A percentile compares a stretch with the other conserved stretches of the same genome.
Evolutionary conservation across 2,888 invertebrate species (phyloP).

Genomic region (Noctua pronuba): DNA sequence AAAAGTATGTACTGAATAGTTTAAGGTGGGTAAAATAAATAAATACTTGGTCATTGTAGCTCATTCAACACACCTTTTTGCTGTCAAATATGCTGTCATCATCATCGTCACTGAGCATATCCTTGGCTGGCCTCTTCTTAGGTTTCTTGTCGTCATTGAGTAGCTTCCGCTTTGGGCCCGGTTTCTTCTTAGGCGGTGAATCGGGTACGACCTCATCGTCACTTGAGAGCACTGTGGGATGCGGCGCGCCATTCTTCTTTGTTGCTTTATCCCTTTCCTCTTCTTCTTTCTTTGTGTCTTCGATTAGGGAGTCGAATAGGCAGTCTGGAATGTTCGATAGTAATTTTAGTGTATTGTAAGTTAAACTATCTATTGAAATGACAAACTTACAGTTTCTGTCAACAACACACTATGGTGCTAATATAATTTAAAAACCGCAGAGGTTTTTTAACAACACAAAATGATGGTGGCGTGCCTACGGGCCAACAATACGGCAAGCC

Average conservation of each 20-base stretch:
- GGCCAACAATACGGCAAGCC: no score
- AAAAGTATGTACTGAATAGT: not conserved
- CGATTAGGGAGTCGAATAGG: conserved; percentile 88
- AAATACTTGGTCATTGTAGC: not conserved
- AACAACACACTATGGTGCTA: not conserved
- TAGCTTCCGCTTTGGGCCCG: conserved; percentile 81
- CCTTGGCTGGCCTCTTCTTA: conserved; percentile 84
- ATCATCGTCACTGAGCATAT: conserved; percentile 80
- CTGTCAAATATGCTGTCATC: conserved; percentile 88
- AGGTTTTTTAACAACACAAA: not conserved
- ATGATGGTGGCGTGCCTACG: not conserved
- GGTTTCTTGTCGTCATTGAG: conserved; percentile 80
- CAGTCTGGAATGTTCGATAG: conserved; percentile 78
- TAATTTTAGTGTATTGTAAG: not conserved
- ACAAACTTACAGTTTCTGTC: not conserved
- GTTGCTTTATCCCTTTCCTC: conserved; percentile 64
- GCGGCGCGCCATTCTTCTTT: conserved; percentile 61
- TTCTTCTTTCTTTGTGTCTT: conserved; percentile 84
- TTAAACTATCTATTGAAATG: not conserved
- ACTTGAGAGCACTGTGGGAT: conserved; percentile 74
- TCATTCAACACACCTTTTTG: conserved; percentile 81
- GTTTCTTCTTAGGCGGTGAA: conserved; percentile 81
- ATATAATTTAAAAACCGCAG: not conserved
- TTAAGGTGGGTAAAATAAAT: not conserved
- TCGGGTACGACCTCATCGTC: conserved; percentile 73